Base-by-base conservation (phyloP, 2,113 vertebrate genomes). In the Prionailurus bengalensis region DNA sequence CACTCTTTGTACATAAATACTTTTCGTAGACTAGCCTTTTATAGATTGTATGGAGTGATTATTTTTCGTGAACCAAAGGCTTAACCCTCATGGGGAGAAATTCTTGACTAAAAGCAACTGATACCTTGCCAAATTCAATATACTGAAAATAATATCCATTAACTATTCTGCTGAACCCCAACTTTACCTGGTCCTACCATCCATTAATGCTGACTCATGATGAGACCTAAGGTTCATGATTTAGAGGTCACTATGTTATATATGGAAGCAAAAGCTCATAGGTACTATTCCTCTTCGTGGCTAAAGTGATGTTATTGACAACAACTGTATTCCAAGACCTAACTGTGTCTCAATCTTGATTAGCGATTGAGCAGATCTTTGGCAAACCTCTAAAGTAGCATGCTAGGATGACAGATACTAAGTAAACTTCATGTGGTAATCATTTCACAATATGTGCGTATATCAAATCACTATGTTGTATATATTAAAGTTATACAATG, bases 91-190 rank as follows among this genome's bases (percentile, higher is more conserved):
- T 39, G 31, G 48, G 58, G 68, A 94, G 17, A 96, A 95, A 95
- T 70, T 93, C 68, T 84, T 90, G 39, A 81, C 91, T 91, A 95
- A 92, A 84, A 93, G 63, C 91, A 95, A 58, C 45, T 87, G 86
- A 93, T 70, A 61, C n/a, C 45, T 93, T 82, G 93, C 89, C 92
- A 96, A 89, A 16, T 95, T 86, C 25, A 93, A 97, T 87, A 33
- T 73, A 68, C 82, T 90, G 48, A 97, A 95, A 97, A 83, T 80
- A 87, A 87, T 13, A 89, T 83, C 70, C 94, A 96, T 89, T 96
- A 92, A 53, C 73, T 92, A 63, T 92, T 82, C 87, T 97, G 78
- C 92, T 89, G 81, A 98, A 90, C 42, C 63, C 83, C 74, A 25
- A 65, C 73, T 91, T 91, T 93, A 65, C 48, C 27, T 70, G 39